phyloP scores from a whole-genome alignment of 2,113 vertebrate genomes.

The Tricholaema leucomelas region DNA sequence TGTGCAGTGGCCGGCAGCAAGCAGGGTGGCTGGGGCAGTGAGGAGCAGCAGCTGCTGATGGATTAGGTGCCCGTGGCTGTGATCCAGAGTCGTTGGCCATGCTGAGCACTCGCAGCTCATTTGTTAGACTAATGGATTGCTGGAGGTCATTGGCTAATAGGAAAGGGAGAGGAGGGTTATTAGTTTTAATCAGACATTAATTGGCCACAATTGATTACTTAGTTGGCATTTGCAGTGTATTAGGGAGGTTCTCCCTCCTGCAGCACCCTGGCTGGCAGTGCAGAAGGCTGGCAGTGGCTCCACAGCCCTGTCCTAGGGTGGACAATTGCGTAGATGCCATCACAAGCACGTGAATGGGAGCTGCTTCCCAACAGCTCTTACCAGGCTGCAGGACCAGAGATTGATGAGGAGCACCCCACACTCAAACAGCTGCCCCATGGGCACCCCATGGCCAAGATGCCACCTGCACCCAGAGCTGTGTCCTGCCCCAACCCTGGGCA shows the following conservation, averaged over 20 bases:
- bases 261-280: accelerated
- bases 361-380: accelerated
- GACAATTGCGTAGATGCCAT: accelerated
- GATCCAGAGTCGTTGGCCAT: constrained; percentile 45
- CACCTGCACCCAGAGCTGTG: neutral
- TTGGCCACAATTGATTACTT: constrained; percentile 49
- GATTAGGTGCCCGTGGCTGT: neutral
- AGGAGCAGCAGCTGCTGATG: neutral
- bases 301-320: accelerated
- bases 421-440: accelerated
- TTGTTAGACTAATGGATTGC: constrained; percentile 59
- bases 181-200: constrained; percentile 62
- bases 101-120: neutral
- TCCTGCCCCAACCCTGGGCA: neutral
- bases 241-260: neutral
- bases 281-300: neutral
- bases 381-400: neutral
- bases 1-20: neutral
- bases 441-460: accelerated
- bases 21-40: neutral
- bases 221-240: neutral
- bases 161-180: constrained; percentile 44
- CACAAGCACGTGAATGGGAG: accelerated
- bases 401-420: accelerated
- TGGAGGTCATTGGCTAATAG: constrained; percentile 59